Conservation (phyloP, 2,797 vertebrate species). For the Eidolon dupreanum region DNA sequence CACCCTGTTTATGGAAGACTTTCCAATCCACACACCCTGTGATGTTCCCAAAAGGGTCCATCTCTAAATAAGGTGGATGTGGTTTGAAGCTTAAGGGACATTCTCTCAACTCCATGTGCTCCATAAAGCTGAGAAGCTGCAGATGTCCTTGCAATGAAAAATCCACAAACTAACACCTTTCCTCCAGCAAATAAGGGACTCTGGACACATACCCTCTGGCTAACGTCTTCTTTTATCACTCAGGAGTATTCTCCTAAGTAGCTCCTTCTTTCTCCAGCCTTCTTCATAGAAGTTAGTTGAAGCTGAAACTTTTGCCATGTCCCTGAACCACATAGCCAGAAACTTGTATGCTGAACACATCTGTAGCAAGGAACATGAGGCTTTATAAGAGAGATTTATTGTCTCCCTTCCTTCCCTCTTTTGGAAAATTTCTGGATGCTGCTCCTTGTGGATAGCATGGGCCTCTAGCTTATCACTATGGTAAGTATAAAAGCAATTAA, state of each 20-base stretch:
- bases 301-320: conserved; percentile 55
- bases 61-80: neutral
- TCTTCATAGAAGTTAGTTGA: conserved; percentile 4
- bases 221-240: conserved; percentile 2
- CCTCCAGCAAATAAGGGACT: neutral
- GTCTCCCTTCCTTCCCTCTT: conserved; percentile 54
- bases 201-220: neutral
- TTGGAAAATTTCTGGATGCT: conserved; percentile 70
- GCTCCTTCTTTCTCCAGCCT: conserved; percentile 23
- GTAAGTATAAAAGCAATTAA: conserved; percentile 80
- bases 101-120: neutral
- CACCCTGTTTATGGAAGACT: neutral
- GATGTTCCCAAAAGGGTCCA: neutral
- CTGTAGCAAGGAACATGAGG: conserved; percentile 46
- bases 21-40: neutral
- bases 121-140: conserved; percentile 28
- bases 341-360: conserved; percentile 68
- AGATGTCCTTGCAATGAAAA: conserved; percentile 40
- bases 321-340: conserved; percentile 47
- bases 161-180: neutral
- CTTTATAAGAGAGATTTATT: conserved; percentile 77
- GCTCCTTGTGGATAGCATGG: conserved; percentile 67
- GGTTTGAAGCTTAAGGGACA: neutral
- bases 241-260: conserved; percentile 32
- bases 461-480: conserved; percentile 77